Conservation (phyloP, 2,113 vertebrate genomes). For the Catharus fuscescens region DNA sequence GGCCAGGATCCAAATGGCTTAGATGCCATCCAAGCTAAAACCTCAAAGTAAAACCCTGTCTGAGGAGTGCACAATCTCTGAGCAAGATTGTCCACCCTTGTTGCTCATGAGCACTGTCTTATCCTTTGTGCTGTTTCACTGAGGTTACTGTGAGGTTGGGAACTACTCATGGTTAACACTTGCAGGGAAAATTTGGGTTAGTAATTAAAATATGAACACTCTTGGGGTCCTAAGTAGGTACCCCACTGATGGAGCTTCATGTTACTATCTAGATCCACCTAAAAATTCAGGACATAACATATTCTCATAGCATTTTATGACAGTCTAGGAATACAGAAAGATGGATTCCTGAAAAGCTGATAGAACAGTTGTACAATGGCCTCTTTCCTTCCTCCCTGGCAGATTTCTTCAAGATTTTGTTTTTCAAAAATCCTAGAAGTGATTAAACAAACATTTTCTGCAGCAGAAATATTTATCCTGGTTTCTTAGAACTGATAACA, state of each 20-base stretch:
- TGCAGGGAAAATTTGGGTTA: neutral
- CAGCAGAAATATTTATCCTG: neutral
- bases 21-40: neutral
- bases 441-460: neutral
- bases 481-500: neutral
- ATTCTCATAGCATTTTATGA: neutral
- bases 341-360: neutral
- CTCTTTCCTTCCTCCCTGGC: neutral
- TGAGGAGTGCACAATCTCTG: neutral
- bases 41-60: neutral
- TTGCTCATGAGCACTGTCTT: accelerated
- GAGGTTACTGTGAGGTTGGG: neutral
- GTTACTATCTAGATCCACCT: neutral
- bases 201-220: neutral
- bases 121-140: accelerated
- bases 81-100: neutral
- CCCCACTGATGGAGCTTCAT: neutral
- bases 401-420: neutral
- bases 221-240: neutral
- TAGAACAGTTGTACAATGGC: neutral
- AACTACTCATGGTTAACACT: neutral
- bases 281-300: neutral
- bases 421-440: neutral
- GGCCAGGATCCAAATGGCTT: neutral
- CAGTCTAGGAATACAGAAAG: neutral